Conservation (phyloP, 2,888 invertebrate genomes). For the Caenorhabditis sp. region DNA sequence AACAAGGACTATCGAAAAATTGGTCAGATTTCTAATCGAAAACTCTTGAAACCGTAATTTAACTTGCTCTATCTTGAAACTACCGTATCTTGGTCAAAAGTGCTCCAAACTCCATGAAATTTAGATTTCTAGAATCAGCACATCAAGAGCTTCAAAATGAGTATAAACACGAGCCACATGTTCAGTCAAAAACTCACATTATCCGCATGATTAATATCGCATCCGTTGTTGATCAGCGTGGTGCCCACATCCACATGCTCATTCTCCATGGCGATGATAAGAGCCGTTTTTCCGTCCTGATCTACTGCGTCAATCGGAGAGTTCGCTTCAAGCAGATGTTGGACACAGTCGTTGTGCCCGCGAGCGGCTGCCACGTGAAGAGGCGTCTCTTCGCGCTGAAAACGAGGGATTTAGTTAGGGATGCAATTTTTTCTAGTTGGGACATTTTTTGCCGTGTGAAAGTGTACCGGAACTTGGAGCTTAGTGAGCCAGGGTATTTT, state of each 20-base stretch:
- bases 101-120: no score
- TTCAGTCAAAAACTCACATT: constrained; percentile 62
- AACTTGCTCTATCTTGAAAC: no score
- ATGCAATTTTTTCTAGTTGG: background rate
- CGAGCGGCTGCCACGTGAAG: constrained; percentile 85
- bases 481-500: no score
- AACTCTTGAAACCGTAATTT: no score
- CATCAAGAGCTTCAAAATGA: no score
- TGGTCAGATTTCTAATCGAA: no score
- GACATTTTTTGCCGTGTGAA: background rate
- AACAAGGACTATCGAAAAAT: no score
- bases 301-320: constrained; percentile 85
- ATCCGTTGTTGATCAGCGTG: constrained; percentile 87
- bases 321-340: constrained; percentile 85
- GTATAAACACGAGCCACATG: no score
- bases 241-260: constrained; percentile 85
- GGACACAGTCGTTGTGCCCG: constrained; percentile 86
- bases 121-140: no score
- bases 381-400: constrained; percentile 86
- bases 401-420: background rate
- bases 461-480: no score
- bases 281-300: constrained; percentile 86
- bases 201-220: constrained; percentile 85
- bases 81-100: no score
- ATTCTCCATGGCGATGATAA: constrained; percentile 86